These are phyloP conservation scores for Centropyge bicolor DNA, from an alignment of 2,797 vertebrate species.

Conservation along the genomic window DNA sequence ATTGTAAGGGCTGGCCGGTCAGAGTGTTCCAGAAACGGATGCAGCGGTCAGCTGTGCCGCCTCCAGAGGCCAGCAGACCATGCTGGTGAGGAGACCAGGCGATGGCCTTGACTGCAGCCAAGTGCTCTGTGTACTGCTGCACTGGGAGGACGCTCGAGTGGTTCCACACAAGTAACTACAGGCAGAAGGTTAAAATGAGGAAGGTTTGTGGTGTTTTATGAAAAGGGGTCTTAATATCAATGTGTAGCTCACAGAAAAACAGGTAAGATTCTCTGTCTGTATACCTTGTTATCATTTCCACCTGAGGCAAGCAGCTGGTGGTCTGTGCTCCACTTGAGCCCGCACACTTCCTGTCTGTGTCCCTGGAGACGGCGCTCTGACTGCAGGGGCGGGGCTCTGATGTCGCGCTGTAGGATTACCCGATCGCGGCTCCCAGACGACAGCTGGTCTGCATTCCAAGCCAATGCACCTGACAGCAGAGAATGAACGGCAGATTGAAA, in stretches of 20 bases:
- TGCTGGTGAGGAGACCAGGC: constrained; percentile 99
- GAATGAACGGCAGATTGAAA: neutral
- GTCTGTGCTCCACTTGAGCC: constrained; percentile 99
- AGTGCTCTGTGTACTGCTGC: constrained; percentile 97
- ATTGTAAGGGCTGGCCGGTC: constrained; percentile 96
- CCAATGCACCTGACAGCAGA: constrained; percentile 90
- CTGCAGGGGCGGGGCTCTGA: constrained; percentile 94
- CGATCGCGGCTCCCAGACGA: constrained; percentile 97
- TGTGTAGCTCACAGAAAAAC: neutral
- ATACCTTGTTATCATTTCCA: constrained; percentile 98
- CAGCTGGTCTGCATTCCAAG: constrained; percentile 98
- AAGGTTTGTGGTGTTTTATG: neutral
- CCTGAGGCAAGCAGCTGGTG: constrained; percentile 98
- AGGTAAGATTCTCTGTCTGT: neutral
- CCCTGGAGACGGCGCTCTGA: constrained; percentile 97
- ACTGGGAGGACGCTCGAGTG: constrained; percentile 96
- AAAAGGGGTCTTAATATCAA: neutral
- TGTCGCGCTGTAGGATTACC: constrained; percentile 96
- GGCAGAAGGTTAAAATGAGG: neutral
- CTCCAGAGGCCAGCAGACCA: constrained; percentile 94
- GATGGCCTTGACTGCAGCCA: constrained; percentile 98
- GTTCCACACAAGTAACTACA: constrained; percentile 96
- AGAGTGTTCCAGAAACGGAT: constrained; percentile 99
- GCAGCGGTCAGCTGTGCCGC: constrained; percentile 97
- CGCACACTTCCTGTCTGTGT: constrained; percentile 98